phyloP scores from a whole-genome alignment of 1,140 invertebrate genomes.

The Cherax destructor region DNA sequence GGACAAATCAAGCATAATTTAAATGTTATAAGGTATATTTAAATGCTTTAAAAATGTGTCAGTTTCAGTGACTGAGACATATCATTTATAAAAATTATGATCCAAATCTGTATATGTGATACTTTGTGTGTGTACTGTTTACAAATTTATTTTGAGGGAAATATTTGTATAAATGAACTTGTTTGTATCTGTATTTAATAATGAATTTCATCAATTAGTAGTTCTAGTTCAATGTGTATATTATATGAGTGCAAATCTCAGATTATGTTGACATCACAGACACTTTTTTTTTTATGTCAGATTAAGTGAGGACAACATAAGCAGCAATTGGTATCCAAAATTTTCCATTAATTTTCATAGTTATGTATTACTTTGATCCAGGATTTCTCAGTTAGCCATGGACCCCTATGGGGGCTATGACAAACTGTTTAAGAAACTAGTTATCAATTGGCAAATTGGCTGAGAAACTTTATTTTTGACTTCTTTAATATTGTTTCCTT shows the following conservation, averaged over 20 bases:
- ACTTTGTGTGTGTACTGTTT: constrained; percentile 15
- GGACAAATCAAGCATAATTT: constrained; percentile 29
- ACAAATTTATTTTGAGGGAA: constrained; percentile 6
- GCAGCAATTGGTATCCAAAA: no score
- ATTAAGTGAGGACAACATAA: neutral
- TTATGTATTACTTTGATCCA: no score
- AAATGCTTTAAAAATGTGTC: constrained; percentile 37
- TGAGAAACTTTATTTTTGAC: no score
- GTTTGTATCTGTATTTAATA: neutral
- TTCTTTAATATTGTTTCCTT: no score
- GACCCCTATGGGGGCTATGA: no score
- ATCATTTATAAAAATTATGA: constrained; percentile 36
- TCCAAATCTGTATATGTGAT: constrained; percentile 50
- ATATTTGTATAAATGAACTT: neutral
- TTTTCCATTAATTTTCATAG: no score
- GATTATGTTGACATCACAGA: neutral
- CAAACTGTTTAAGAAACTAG: no score
- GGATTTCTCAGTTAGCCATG: no score
- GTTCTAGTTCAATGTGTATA: neutral
- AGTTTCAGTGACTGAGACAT: constrained; percentile 43
- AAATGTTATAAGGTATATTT: constrained; percentile 18
- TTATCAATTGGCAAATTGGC: no score
- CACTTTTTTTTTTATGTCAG: neutral
- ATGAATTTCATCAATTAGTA: neutral
- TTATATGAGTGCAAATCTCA: neutral